Evolutionary conservation across 2,888 invertebrate genomes (phyloP), one percentile per base, ranked within the genome.

Genomic region (Ectropis crepuscularia): DNA sequence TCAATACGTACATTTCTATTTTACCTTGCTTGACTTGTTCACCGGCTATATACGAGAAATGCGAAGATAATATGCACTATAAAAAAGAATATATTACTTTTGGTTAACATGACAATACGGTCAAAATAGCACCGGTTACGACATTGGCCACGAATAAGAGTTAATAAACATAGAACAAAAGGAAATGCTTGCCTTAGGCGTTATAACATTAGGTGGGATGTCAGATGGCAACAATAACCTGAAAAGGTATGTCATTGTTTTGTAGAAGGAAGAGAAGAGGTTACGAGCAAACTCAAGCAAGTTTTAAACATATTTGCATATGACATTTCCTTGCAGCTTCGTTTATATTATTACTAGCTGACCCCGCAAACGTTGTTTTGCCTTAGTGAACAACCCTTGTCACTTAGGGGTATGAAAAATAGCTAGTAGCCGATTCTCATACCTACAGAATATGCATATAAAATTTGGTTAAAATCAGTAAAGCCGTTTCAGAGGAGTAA

Each of bases 291-390:
- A 45, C 43, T 53, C 54, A 41, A 12, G 16, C 51, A 50, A 66
- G 63, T 61, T 58, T 48, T 38, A 67, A 53, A 64, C 61, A 62
- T 67, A 61, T 58, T 61, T 63, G 65, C 61, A 60, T 65, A 65
- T 66, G 64, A 71, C 64, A 71, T 66, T 69, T 68, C 49, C 42
- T 48, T 54, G 59, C 47, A 54, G 61, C 58, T 57, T 58, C 46
- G 47, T 54, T 59, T 51, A 67, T 71, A 65, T 65, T 65, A 66
- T 55, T 68, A 61, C 60, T 59, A 68, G 60, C 67, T 67, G 67
- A 66, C 66, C 68, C 55, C 53, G 42, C n/a, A n/a, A n/a, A n/a
- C n/a, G n/a, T n/a, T n/a, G n/a, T n/a, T n/a, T n/a, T n/a, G n/a
- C n/a, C n/a, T n/a, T n/a, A n/a, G n/a, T n/a, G n/a, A n/a, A n/a